Percentiles rank a stretch among this genome's conserved stretches.
phyloP scores from a whole-genome alignment of 2,797 vertebrate species.

The Falco peregrinus region DNA sequence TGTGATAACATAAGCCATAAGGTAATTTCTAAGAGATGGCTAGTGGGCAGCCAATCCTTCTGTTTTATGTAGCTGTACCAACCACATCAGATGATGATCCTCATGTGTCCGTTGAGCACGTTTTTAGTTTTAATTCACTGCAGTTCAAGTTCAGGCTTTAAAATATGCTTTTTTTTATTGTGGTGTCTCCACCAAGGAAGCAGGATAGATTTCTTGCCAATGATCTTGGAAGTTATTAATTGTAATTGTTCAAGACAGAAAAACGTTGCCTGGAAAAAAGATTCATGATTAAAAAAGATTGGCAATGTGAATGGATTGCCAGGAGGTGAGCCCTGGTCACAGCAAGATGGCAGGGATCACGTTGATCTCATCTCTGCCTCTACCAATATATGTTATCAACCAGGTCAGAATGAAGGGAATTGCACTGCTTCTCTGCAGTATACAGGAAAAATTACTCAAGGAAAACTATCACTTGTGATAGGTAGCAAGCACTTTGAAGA shows the following conservation, averaged over 20 bases:
- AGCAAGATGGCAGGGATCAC: neutral
- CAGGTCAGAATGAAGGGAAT: neutral
- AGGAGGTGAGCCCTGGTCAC: neutral
- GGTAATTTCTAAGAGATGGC: neutral
- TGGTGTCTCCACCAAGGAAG: neutral
- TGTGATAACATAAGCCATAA: neutral
- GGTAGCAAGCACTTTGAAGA: neutral
- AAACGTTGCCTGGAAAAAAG: neutral
- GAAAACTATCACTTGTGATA: neutral
- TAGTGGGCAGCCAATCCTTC: neutral
- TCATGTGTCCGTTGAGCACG: neutral
- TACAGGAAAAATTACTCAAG: neutral
- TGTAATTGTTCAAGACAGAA: neutral
- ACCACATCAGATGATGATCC: neutral
- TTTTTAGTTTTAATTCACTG: neutral
- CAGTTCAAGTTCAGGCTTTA: neutral
- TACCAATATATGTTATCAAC: neutral
- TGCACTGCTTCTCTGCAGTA: neutral
- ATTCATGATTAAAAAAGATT: conserved; percentile 2
- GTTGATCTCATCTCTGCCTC: conserved; percentile 5
- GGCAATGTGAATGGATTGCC: neutral
- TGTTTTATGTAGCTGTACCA: neutral
- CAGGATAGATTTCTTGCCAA: neutral
- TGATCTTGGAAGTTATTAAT: neutral
- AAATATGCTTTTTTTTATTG: neutral